Base-by-base conservation (phyloP, 2,113 vertebrate genomes). In the Ondatra zibethicus region DNA sequence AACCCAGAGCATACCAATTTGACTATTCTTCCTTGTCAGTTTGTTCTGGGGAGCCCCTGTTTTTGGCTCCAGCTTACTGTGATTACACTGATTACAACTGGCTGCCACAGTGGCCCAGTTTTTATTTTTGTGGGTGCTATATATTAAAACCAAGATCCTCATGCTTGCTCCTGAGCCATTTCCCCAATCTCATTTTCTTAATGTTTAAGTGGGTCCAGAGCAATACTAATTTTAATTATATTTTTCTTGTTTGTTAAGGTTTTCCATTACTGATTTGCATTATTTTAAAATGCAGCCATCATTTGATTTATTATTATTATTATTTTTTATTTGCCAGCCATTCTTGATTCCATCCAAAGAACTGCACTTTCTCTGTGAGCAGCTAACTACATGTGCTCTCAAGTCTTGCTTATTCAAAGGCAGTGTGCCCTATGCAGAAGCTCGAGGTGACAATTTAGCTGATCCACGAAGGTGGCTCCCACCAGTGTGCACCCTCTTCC, bases 201-300 rank as follows among this genome's bases (percentile, higher is more conserved):
- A 3, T 76, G 80, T 96, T 81, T 96, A 80, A 61, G 66, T 84
- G 47, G 47, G 47, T 82, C 33, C 21, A 45, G 27, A 75, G 84
- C 9, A 1, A 86, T 27, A 61, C 2, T 88, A 68, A 88, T 63
- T 93, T 95, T 88, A 85, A 93, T 88, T 92, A 84, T 75, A n/a
- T 16, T 91, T 95, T 94, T 94, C 42, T 96, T 94, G 61, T 23
- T 87, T 21, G 4, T 65, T 95, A 70, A 96, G 91, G 82, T 75
- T 95, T 78, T 93, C 95, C 31, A 42, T 95, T 94, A 89, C 45
- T 75, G 58, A 75, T 21, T 88, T 92, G 94, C 89, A 82, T 96
- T 94, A 73, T 81, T 94, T 94, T 87, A 27, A 89, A 94, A 95
- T 89, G 45, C 58, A 81, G 33, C 47, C 50, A 42, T n/a, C n/a